Conservation (phyloP, 2,888 invertebrate species). For the Osedax frankpressi region DNA sequence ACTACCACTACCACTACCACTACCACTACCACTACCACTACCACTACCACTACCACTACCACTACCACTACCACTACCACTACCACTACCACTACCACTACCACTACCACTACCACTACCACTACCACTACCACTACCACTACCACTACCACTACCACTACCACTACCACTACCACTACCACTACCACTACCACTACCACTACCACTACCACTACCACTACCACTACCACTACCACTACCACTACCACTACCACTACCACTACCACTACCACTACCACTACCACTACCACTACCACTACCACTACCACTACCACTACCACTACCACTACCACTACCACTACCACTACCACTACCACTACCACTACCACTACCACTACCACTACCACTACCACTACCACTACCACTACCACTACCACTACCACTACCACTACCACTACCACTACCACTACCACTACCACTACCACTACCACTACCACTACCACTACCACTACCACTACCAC, state of each 20-base stretch:
- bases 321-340: no score
- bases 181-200: not conserved
- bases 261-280: not conserved
- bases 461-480: no score
- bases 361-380: no score
- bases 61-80: not conserved
- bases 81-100: not conserved
- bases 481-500: no score
- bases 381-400: no score
- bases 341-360: no score
- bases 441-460: no score
- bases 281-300: not conserved
- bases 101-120: not conserved
- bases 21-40: not conserved
- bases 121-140: not conserved
- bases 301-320: not conserved
- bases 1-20: no score
- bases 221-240: not conserved
- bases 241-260: not conserved
- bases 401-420: no score
- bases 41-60: not conserved
- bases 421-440: no score
- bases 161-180: conserved; percentile 1
- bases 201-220: not conserved
- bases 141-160: conserved; percentile 1